phyloP scores from a whole-genome alignment of 2,888 invertebrate genomes.

The Pristionchus entomophagus region DNA sequence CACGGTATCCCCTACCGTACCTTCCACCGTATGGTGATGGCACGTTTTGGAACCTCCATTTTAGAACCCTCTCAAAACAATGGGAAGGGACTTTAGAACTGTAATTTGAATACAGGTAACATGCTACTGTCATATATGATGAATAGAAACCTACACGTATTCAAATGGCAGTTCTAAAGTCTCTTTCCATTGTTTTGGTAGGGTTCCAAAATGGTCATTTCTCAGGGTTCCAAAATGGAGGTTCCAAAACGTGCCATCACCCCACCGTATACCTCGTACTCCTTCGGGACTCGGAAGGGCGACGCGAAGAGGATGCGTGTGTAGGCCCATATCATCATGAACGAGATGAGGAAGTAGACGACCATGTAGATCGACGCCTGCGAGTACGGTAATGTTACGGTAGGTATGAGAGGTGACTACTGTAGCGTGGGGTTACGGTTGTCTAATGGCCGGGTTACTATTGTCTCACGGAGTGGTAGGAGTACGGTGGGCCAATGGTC shows the following conservation, averaged over 20 bases:
- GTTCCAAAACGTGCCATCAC: too few relatives aligned
- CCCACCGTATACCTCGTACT: slow-evolving; percentile 26
- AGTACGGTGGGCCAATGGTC: neutral
- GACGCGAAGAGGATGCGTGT: neutral
- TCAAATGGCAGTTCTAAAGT: too few relatives aligned
- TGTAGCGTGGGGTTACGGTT: neutral
- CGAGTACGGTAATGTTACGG: neutral
- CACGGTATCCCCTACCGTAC: too few relatives aligned
- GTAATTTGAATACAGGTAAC: too few relatives aligned
- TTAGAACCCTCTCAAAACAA: too few relatives aligned
- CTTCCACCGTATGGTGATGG: neutral
- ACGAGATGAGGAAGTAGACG: slow-evolving; percentile 17
- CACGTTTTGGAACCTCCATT: too few relatives aligned
- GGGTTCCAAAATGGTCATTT: too few relatives aligned
- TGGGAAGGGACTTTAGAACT: too few relatives aligned
- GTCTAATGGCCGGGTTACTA: neutral
- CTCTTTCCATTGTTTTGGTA: too few relatives aligned
- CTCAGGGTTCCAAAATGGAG: too few relatives aligned
- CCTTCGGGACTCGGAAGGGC: neutral
- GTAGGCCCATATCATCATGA: slow-evolving; percentile 42
- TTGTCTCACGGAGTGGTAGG: neutral
- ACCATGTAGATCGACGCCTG: slow-evolving; percentile 31
- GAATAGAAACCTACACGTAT: too few relatives aligned
- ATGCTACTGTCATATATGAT: too few relatives aligned
- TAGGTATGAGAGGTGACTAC: neutral